Conservation (phyloP, 2,113 vertebrate species). For the Pontoporia blainvillei region DNA sequence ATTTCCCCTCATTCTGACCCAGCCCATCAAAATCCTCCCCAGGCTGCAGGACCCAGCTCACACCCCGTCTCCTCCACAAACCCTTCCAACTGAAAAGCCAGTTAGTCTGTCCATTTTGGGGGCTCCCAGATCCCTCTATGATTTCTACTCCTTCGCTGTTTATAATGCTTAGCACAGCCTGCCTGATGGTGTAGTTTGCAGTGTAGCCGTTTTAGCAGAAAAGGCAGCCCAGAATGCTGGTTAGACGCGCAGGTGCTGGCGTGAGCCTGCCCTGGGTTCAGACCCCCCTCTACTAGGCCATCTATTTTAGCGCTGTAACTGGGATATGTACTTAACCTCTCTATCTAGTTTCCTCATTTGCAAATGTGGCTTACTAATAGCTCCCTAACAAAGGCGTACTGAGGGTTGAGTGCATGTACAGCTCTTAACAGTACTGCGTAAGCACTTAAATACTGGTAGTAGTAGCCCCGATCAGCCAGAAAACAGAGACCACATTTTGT, state of each 20-base stretch:
- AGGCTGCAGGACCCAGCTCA: background rate
- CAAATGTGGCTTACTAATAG: background rate
- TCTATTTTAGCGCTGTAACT: rapidly evolving
- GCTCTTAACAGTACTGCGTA: background rate
- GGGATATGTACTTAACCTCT: background rate
- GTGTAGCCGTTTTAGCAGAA: background rate
- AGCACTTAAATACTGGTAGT: background rate
- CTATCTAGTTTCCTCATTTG: background rate
- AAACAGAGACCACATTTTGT: background rate
- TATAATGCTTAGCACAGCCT: background rate
- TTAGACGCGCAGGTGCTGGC: rapidly evolving
- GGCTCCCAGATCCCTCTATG: background rate
- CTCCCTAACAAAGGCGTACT: background rate
- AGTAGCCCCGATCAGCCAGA: background rate
- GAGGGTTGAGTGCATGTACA: background rate
- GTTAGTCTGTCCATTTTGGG: background rate
- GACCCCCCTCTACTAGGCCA: background rate
- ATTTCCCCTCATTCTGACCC: background rate
- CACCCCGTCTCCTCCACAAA: background rate
- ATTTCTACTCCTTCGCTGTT: background rate
- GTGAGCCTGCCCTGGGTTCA: background rate
- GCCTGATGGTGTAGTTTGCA: background rate
- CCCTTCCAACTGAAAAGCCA: background rate
- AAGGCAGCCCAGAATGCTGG: background rate
- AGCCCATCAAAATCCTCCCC: background rate